Evolutionary conservation across 1,140 invertebrate genomes (phyloP).

Genomic region (Stratiolaelaps scimitus): DNA sequence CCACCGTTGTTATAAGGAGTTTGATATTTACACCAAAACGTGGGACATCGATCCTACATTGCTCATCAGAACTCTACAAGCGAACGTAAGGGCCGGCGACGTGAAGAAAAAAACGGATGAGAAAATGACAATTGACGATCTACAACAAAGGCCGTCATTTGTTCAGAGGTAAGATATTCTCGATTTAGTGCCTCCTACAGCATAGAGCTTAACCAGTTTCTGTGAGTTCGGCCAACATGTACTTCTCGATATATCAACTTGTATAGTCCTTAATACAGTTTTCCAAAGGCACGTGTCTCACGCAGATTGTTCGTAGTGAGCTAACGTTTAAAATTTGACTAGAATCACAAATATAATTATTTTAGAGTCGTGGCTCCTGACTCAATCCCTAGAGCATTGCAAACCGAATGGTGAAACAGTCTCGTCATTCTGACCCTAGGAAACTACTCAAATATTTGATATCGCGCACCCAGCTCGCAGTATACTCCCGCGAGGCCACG

Average conservation of each 20-base stretch:
- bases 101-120: constrained; percentile 22
- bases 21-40: constrained; percentile 48
- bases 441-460: constrained; percentile 47
- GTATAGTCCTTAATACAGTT: no score
- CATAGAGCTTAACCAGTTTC: no score
- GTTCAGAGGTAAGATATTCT: constrained; percentile 30
- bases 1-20: constrained; percentile 58
- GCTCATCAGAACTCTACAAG: constrained; percentile 51
- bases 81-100: constrained; percentile 38
- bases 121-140: background rate
- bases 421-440: constrained; percentile 42
- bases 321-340: no score
- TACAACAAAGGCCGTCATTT: constrained; percentile 3
- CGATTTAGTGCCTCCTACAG: no score
- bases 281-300: no score
- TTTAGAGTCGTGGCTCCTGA: no score
- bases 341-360: no score
- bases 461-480: constrained; percentile 48
- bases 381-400: no score
- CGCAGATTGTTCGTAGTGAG: no score
- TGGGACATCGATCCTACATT: constrained; percentile 53
- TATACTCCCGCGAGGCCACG: constrained; percentile 41
- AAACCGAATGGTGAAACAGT: no score
- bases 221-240: no score
- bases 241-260: no score